These are phyloP conservation scores for Micromussa lordhowensis DNA, from an alignment of 92 coral and sea anemone species.

Conservation along the genomic window DNA sequence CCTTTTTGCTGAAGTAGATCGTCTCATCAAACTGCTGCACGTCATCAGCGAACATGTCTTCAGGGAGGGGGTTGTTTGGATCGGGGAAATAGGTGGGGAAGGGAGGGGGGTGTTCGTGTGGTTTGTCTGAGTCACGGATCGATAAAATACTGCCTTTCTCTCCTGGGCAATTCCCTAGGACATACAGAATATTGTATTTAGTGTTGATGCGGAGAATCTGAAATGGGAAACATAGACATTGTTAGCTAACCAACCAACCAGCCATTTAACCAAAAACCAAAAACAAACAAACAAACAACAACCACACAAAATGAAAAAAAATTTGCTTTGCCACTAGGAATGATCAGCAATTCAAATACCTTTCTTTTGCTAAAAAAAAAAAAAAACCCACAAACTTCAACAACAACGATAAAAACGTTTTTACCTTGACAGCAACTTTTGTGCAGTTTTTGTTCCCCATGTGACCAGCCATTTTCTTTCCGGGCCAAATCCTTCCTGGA, in stretches of 20 bases:
- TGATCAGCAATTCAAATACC: too few relatives aligned
- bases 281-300: background rate
- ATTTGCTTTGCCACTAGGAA: too few relatives aligned
- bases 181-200: slow-evolving; percentile 86
- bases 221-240: background rate
- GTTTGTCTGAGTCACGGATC: slow-evolving; percentile 86
- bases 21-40: slow-evolving; percentile 90
- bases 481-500: slow-evolving; percentile 99
- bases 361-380: too few relatives aligned
- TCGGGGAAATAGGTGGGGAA: slow-evolving; percentile 95
- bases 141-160: slow-evolving; percentile 82
- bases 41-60: slow-evolving; percentile 88
- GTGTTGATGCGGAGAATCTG: slow-evolving; percentile 96
- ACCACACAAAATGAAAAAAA: too few relatives aligned
- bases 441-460: slow-evolving; percentile 96
- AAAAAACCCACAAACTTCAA: background rate
- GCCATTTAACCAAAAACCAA: background rate
- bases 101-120: slow-evolving; percentile 85
- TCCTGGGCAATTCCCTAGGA: slow-evolving; percentile 96
- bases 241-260: background rate
- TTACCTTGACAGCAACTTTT: slow-evolving; percentile 84
- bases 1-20: slow-evolving; percentile 71
- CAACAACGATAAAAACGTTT: background rate
- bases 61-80: slow-evolving; percentile 75
- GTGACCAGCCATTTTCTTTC: slow-evolving; percentile 98